Evolutionary conservation across 2,797 vertebrate genomes (phyloP).

Genomic region (Sebastolobus altivelis): DNA sequence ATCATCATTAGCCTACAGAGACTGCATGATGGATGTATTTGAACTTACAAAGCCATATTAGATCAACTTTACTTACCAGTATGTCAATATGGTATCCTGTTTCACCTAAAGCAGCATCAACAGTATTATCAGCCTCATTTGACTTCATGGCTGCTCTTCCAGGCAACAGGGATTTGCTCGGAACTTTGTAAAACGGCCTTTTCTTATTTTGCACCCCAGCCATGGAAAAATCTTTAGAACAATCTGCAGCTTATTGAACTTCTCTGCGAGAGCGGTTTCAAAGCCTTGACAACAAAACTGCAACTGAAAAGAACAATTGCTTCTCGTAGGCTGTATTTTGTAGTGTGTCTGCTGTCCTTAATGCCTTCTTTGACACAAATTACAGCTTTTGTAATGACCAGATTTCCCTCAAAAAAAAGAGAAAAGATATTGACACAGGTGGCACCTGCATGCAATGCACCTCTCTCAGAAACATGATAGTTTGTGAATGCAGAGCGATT

Average conservation of each 20-base stretch:
- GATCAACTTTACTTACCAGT: background rate
- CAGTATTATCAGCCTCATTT: background rate
- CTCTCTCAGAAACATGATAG: slow-evolving; percentile 7
- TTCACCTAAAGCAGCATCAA: background rate
- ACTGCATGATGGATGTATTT: slow-evolving; percentile 17
- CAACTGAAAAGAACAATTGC: slow-evolving; percentile 16
- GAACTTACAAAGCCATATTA: slow-evolving; percentile 8
- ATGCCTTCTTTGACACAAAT: background rate
- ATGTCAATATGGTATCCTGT: background rate
- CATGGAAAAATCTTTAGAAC: slow-evolving; percentile 18
- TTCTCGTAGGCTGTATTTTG: background rate
- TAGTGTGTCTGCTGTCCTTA: background rate
- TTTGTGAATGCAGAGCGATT: slow-evolving; percentile 12
- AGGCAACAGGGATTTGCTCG: slow-evolving; percentile 5
- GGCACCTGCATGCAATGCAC: background rate
- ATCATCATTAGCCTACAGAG: background rate
- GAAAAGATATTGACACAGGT: background rate
- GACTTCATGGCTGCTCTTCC: background rate
- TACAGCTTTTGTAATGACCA: background rate
- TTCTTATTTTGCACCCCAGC: slow-evolving; percentile 4
- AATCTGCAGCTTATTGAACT: slow-evolving; percentile 27
- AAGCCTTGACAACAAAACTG: slow-evolving; percentile 2
- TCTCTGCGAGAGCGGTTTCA: slow-evolving; percentile 7
- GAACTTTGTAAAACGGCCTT: background rate
- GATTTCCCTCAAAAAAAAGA: background rate